Conservation (phyloP, 1,140 invertebrate genomes). For the Drosophila biarmipes region DNA sequence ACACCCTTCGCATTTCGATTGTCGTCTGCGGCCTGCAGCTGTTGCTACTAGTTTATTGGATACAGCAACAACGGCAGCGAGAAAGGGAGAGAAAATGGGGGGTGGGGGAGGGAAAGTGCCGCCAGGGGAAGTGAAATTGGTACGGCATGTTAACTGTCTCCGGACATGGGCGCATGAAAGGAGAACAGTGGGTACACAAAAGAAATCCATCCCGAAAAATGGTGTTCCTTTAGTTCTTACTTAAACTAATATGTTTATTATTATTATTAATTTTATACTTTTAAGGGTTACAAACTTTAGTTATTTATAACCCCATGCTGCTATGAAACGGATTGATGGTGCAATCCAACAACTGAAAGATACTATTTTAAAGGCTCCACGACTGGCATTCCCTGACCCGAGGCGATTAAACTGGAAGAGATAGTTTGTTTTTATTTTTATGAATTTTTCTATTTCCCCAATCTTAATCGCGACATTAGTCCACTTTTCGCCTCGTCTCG, state of each 20-base stretch:
- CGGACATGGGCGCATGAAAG: constrained; percentile 44
- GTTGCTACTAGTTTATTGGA: constrained; percentile 66
- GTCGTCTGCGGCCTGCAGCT: constrained; percentile 44
- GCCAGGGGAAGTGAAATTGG: constrained; percentile 42
- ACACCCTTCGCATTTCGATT: constrained; percentile 50
- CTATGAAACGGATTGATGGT: too few species aligned
- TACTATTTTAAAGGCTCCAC: too few species aligned
- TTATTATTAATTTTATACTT: neutral
- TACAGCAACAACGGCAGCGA: constrained; percentile 9
- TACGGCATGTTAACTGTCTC: constrained; percentile 71
- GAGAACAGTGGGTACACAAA: constrained; percentile 9
- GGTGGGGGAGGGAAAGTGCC: constrained; percentile 4
- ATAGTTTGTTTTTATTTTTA: constrained; percentile 15
- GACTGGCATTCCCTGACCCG: too few species aligned
- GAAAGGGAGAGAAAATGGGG: neutral
- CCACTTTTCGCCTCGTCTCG: neutral
- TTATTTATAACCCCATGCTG: too few species aligned
- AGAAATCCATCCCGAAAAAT: neutral
- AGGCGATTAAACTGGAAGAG: too few species aligned
- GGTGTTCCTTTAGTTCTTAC: neutral
- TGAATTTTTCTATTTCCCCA: constrained; percentile 27
- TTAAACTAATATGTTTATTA: too few species aligned
- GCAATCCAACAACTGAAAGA: neutral
- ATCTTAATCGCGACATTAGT: constrained; percentile 17
- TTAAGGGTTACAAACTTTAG: too few species aligned